Conservation (phyloP, 2,888 invertebrate genomes). For the Andrena minutula region DNA sequence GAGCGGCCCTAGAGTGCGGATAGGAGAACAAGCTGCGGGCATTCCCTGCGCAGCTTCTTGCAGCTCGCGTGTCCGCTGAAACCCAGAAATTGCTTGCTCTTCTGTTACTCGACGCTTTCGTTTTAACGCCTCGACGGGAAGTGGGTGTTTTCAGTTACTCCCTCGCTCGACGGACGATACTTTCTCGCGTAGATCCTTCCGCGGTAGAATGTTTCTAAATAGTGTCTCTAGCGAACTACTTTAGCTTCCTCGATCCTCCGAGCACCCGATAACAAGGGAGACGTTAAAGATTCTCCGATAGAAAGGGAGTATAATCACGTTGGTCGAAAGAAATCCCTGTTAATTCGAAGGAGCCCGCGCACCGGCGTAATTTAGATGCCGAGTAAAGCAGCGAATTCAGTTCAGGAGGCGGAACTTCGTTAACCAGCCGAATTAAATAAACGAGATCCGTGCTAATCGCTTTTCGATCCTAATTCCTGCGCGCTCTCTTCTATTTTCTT, state of each 20-base stretch:
- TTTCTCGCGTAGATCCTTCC: too few relatives aligned
- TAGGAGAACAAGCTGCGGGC: neutral
- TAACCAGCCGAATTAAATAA: conserved; percentile 42
- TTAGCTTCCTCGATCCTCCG: too few relatives aligned
- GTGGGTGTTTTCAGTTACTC: too few relatives aligned
- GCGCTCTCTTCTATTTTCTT: conserved; percentile 16
- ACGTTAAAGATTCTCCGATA: conserved; percentile 17
- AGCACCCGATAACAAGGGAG: neutral
- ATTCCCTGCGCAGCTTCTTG: conserved; percentile 18
- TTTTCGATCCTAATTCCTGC: conserved; percentile 43
- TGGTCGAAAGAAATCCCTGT: conserved; percentile 46
- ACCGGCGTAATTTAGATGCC: conserved; percentile 22
- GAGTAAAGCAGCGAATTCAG: neutral
- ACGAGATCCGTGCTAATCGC: conserved; percentile 42
- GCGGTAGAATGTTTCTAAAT: too few relatives aligned
- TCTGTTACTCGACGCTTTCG: neutral
- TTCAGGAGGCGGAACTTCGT: conserved; percentile 15
- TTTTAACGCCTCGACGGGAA: too few relatives aligned
- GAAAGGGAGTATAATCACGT: conserved; percentile 43
- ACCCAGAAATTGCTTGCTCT: neutral
- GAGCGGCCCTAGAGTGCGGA: conserved; percentile 11
- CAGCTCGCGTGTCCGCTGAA: neutral
- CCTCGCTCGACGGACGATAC: too few relatives aligned
- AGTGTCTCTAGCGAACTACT: too few relatives aligned
- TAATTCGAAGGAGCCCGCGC: conserved; percentile 27